phyloP scores from a whole-genome alignment of 2,888 invertebrate species.

The Leptopterna dolabrata region DNA sequence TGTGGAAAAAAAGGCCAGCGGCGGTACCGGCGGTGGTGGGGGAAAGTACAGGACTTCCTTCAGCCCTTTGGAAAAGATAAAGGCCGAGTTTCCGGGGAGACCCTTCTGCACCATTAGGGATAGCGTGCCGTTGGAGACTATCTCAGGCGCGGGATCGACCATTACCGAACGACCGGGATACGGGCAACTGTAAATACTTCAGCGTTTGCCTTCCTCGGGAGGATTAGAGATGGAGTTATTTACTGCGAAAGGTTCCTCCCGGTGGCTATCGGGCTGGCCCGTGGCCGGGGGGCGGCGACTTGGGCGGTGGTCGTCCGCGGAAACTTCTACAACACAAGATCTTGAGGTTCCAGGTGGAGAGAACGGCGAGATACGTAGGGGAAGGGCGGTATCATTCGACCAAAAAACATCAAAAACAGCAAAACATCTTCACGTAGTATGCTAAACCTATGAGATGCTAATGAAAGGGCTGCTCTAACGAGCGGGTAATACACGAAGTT shows the following conservation, averaged over 20 bases:
- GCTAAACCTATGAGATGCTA: no score
- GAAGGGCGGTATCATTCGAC: no score
- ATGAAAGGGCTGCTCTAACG: no score
- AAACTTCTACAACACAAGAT: not conserved
- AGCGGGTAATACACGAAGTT: no score
- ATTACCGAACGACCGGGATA: constrained; percentile 55
- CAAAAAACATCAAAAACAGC: no score
- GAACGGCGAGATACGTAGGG: no score
- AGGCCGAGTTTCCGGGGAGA: constrained; percentile 49
- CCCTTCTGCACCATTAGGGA: constrained; percentile 57
- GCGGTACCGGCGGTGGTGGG: not conserved
- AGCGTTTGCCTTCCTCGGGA: constrained; percentile 23
- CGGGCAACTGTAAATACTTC: constrained; percentile 55
- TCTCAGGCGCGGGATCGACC: constrained; percentile 52
- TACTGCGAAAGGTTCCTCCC: constrained; percentile 37
- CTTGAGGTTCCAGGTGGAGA: not conserved
- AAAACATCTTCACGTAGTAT: no score
- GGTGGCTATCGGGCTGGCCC: constrained; percentile 11
- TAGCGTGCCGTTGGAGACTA: constrained; percentile 53
- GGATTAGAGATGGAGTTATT: constrained; percentile 56
- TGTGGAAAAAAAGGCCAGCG: constrained; percentile 29
- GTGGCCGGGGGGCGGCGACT: not conserved
- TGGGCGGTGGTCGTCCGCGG: not conserved
- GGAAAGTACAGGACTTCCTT: constrained; percentile 8
- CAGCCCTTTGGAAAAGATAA: constrained; percentile 44